These are phyloP conservation scores for Corapipo altera DNA, from an alignment of 2,113 vertebrate species.

Conservation along the genomic window DNA sequence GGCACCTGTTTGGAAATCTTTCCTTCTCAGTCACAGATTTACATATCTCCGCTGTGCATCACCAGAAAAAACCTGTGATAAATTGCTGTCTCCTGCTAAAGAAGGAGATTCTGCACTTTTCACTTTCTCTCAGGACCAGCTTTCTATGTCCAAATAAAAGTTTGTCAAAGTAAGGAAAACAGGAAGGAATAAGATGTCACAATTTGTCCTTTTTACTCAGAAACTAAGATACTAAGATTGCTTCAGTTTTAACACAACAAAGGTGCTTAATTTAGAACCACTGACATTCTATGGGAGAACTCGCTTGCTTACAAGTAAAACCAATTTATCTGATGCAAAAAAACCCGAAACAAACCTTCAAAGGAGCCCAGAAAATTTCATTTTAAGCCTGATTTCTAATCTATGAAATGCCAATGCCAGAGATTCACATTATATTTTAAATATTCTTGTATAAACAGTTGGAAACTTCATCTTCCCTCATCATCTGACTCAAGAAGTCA, in stretches of 20 bases:
- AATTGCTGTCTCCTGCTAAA: not conserved
- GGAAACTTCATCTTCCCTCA: conserved; percentile 26
- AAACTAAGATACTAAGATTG: not conserved
- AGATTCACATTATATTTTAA: not conserved
- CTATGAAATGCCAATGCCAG: not conserved
- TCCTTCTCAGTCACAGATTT: not conserved
- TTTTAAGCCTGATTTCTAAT: not conserved
- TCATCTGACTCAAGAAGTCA: conserved; percentile 4
- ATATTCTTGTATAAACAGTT: not conserved
- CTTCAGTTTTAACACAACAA: not conserved
- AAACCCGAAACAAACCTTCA: not conserved
- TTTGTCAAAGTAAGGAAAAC: not conserved
- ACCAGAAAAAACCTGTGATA: not conserved
- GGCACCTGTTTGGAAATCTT: not conserved
- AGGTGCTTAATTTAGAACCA: not conserved
- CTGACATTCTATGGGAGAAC: not conserved
- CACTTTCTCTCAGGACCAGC: not conserved
- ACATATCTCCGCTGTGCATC: not conserved
- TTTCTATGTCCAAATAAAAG: not conserved
- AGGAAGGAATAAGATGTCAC: not conserved
- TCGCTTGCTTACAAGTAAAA: not conserved
- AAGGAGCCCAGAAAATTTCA: not conserved
- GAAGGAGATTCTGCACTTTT: not conserved
- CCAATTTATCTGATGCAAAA: not conserved
- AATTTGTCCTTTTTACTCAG: not conserved